These are phyloP conservation scores for Noctilio leporinus DNA, from an alignment of 2,113 vertebrate species.

Conservation along the genomic window DNA sequence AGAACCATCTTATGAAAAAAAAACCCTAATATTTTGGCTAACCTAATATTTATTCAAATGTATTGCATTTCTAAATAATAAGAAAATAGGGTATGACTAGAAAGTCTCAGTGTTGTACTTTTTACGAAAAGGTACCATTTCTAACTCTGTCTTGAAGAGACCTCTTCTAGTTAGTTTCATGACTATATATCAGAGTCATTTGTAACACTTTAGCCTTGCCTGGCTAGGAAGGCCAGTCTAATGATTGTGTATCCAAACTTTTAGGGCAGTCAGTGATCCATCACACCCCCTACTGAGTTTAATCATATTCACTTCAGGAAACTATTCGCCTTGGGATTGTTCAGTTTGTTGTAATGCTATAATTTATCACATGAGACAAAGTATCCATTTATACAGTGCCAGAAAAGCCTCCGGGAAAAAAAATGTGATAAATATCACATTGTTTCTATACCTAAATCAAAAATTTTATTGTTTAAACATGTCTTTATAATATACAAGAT, in stretches of 20 bases:
- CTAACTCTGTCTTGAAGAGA: neutral
- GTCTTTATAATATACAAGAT: neutral
- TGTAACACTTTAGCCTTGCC: slow-evolving; percentile 6
- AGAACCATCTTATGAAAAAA: no score
- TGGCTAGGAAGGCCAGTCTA: neutral
- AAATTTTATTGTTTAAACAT: slow-evolving; percentile 32
- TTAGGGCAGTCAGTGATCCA: neutral
- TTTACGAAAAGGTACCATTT: neutral
- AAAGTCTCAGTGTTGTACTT: neutral
- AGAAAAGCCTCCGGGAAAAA: neutral
- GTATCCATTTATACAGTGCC: slow-evolving; percentile 30
- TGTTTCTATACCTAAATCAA: slow-evolving; percentile 34
- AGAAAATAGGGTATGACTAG: neutral
- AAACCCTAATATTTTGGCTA: no score
- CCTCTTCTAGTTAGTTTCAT: neutral
- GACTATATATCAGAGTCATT: neutral
- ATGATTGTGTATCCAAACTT: neutral
- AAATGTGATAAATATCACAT: slow-evolving; percentile 19
- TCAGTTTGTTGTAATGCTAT: neutral
- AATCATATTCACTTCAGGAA: slow-evolving; percentile 24
- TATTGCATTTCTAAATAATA: neutral
- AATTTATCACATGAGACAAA: slow-evolving; percentile 38
- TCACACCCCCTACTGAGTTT: neutral
- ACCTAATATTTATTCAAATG: neutral
- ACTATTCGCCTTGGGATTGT: slow-evolving; percentile 32